These are phyloP conservation scores for Riptortus pedestris DNA, from an alignment of 1,140 invertebrate species.

Conservation along the genomic window DNA sequence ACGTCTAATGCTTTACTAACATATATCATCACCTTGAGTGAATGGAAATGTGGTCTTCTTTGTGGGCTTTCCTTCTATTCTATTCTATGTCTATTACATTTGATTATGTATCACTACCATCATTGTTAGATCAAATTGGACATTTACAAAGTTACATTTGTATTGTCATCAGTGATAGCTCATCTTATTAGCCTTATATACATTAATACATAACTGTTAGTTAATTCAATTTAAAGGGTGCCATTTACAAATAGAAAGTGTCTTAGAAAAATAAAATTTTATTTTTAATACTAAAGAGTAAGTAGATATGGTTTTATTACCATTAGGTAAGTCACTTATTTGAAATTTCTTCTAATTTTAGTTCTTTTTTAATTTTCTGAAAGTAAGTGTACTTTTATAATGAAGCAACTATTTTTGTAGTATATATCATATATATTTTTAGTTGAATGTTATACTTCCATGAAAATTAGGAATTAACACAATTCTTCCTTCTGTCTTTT, in stretches of 20 bases:
- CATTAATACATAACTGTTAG: background rate
- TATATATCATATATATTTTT: background rate
- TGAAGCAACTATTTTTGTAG: too few relatives aligned
- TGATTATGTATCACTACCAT: background rate
- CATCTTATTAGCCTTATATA: slow-evolving; percentile 12
- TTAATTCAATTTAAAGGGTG: background rate
- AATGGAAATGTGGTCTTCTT: background rate
- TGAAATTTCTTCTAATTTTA: background rate
- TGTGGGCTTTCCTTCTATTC: slow-evolving; percentile 4
- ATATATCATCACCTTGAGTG: background rate
- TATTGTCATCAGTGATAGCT: slow-evolving; percentile 8
- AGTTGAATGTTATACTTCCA: background rate
- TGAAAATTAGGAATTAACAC: too few relatives aligned
- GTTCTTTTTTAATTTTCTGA: background rate
- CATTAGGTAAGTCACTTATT: too few relatives aligned
- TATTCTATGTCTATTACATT: too few relatives aligned
- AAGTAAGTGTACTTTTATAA: background rate
- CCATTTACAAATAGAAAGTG: slow-evolving; percentile 9
- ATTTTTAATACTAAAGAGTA: background rate
- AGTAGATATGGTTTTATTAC: background rate
- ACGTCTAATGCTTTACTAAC: background rate
- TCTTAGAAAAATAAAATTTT: slow-evolving; percentile 10
- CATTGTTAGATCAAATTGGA: background rate
- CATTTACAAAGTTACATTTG: background rate
- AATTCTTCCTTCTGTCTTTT: too few relatives aligned